Evolutionary conservation across 2,113 vertebrate genomes (phyloP).

Genomic region (Paramormyrops kingsleyae): DNA sequence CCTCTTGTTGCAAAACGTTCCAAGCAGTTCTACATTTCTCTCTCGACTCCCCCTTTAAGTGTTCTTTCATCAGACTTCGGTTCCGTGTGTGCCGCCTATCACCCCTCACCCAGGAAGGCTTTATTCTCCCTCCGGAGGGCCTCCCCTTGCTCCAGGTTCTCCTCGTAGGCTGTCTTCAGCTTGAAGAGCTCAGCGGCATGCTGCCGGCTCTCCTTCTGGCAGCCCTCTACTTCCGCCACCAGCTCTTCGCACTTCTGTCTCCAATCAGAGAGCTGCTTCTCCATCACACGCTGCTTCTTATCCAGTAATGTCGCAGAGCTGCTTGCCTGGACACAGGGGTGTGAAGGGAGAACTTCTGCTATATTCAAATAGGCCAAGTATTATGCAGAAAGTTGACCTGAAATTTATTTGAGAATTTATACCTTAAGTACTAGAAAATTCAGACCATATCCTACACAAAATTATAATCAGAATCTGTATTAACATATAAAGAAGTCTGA

Average conservation of each 20-base stretch:
- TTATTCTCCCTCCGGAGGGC: constrained; percentile 62
- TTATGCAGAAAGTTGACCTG: background rate
- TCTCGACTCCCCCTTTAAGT: background rate
- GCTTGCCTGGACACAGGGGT: constrained; percentile 41
- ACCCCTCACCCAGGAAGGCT: constrained; percentile 57
- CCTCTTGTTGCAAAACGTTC: background rate
- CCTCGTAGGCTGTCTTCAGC: constrained; percentile 62
- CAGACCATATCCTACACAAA: background rate
- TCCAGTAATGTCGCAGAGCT: constrained; percentile 52
- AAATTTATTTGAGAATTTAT: background rate
- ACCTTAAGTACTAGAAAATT: background rate
- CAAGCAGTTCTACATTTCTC: background rate
- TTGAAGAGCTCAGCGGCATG: constrained; percentile 65
- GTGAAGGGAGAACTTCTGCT: background rate
- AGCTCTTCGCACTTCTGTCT: constrained; percentile 66
- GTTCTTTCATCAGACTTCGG: background rate
- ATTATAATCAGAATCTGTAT: background rate
- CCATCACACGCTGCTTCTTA: constrained; percentile 67
- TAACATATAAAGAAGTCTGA: background rate
- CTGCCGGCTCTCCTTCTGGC: constrained; percentile 65
- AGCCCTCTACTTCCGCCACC: constrained; percentile 59
- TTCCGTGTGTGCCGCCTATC: background rate
- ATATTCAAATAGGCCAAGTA: background rate
- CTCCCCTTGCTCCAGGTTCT: constrained; percentile 62
- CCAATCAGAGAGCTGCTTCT: constrained; percentile 69